phyloP scores from a whole-genome alignment of 2,888 invertebrate genomes.

The Meiosimyza decipiens region DNA sequence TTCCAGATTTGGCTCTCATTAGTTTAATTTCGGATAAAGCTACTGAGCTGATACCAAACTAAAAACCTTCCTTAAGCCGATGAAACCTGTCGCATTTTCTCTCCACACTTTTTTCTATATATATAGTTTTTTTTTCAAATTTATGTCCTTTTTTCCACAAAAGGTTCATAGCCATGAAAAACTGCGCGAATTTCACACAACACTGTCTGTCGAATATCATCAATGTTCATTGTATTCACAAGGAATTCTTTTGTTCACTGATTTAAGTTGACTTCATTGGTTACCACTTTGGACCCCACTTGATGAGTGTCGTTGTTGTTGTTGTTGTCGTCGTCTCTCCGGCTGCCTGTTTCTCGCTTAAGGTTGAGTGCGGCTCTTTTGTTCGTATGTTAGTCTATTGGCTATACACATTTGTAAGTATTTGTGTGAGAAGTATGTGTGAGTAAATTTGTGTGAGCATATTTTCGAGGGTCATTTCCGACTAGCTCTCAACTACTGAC shows the following conservation, averaged over 20 bases:
- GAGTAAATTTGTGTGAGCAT: background rate
- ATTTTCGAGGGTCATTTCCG: slow-evolving; percentile 30
- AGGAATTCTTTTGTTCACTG: slow-evolving; percentile 21
- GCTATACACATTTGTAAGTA: background rate
- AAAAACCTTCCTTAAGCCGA: too few species aligned
- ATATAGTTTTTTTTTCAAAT: too few species aligned
- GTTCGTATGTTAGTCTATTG: background rate
- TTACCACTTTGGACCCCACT: slow-evolving; percentile 30
- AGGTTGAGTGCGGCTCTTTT: slow-evolving; percentile 14
- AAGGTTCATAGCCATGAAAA: too few species aligned
- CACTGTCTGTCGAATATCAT: too few species aligned
- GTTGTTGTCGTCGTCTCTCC: background rate
- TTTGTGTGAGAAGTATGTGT: background rate
- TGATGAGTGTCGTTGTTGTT: slow-evolving; percentile 21
- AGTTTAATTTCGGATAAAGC: too few species aligned
- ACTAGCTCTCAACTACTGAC: slow-evolving; percentile 17
- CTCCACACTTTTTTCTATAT: too few species aligned
- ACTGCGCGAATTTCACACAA: too few species aligned
- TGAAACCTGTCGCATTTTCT: too few species aligned
- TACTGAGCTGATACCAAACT: too few species aligned
- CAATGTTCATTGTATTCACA: background rate
- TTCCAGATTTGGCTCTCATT: too few species aligned
- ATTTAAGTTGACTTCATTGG: slow-evolving; percentile 32
- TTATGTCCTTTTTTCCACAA: too few species aligned
- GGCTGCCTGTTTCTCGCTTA: background rate